Conservation (phyloP, 2,113 vertebrate genomes). For the Neolamprologus tretocephalus region DNA sequence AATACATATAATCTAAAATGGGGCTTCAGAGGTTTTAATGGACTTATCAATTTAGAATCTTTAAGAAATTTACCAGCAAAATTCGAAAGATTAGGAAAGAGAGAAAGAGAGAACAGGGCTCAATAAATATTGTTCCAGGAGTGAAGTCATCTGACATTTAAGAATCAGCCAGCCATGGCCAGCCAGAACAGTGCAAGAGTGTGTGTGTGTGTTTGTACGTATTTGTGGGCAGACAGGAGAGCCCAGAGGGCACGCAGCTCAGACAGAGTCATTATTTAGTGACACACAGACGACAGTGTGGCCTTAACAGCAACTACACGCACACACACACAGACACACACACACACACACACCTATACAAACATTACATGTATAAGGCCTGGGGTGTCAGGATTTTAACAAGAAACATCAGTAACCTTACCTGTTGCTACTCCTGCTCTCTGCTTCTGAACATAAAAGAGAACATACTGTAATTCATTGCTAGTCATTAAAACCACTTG, state of each 20-base stretch:
- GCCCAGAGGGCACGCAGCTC: slow-evolving; percentile 53
- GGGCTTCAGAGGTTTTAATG: background rate
- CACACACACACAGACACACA: background rate
- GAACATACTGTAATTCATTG: background rate
- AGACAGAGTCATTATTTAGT: slow-evolving; percentile 69
- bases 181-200: background rate
- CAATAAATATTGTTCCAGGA: slow-evolving; percentile 50
- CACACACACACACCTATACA: background rate
- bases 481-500: background rate
- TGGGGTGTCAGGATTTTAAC: slow-evolving; percentile 24
- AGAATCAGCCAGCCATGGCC: slow-evolving; percentile 47
- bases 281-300: slow-evolving; percentile 43
- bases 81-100: background rate
- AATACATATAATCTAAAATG: background rate
- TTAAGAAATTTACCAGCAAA: background rate
- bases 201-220: background rate
- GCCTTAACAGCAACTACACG: slow-evolving; percentile 18
- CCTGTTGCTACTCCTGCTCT: background rate
- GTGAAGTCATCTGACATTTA: slow-evolving; percentile 68
- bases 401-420: slow-evolving; percentile 24
- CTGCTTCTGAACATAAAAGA: background rate
- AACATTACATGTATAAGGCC: slow-evolving; percentile 16
- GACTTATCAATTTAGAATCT: background rate
- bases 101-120: background rate
- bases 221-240: slow-evolving; percentile 40